Evolutionary conservation across 2,113 vertebrate species (phyloP).

Genomic region (Echinops telfairi): DNA sequence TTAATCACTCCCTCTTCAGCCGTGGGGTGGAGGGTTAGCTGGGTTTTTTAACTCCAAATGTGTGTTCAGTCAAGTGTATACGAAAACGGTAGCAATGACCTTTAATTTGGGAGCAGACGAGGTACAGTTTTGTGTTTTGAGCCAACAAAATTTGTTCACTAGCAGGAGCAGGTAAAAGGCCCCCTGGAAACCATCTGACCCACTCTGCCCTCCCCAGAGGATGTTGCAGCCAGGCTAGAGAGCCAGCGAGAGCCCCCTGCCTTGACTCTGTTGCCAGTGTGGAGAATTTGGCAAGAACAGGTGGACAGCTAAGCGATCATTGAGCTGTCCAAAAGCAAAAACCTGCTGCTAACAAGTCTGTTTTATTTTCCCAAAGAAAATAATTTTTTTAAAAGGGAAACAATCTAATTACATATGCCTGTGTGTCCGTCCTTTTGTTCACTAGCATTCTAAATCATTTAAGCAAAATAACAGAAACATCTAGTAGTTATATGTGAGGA

Average conservation of each 20-base stretch:
- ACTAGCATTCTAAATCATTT: conserved; percentile 2
- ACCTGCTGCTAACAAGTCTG: not conserved
- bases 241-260: not conserved
- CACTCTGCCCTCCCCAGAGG: not conserved
- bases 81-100: conserved; percentile 34
- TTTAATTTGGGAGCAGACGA: conserved; percentile 32
- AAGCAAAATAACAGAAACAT: conserved; percentile 35
- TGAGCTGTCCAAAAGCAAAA: conserved; percentile 52
- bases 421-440: not conserved
- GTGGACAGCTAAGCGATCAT: conserved; percentile 22
- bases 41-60: conserved; percentile 36
- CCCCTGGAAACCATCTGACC: conserved; percentile 16
- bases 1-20: not conserved
- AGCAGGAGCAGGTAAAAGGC: conserved; percentile 59
- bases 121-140: conserved; percentile 62
- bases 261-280: not conserved
- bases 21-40: not conserved
- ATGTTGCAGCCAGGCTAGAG: not conserved
- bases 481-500: conserved; percentile 37
- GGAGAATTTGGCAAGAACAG: conserved; percentile 53
- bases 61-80: conserved; percentile 28
- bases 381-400: conserved; percentile 41
- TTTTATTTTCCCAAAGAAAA: conserved; percentile 52
- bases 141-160: conserved; percentile 34
- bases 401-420: not conserved